Base-by-base conservation (phyloP, 2,888 invertebrate genomes). In the Dexiosoma caninum region DNA sequence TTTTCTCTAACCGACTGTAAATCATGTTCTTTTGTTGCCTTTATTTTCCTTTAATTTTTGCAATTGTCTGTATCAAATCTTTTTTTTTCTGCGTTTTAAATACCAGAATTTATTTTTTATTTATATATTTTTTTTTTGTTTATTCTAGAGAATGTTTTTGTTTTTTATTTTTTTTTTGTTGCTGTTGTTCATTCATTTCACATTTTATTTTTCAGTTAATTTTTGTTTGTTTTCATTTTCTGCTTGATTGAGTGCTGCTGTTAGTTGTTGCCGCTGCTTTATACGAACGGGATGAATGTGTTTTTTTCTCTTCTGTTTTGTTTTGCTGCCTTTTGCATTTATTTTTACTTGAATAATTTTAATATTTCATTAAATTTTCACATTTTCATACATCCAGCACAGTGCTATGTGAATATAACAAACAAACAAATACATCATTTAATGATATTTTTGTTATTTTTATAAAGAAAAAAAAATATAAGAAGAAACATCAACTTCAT, bases 181-280 rank as follows among this genome's bases (percentile, higher is more conserved):
- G n/a, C n/a, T n/a, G n/a, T n/a, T n/a, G 44, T 64, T 75, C 55
- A 57, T 66, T 75, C 57, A 66, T 66, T 75, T 75, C 57, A 49
- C 32, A 62, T 72, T 72, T 32, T 62, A 14, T 62, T 71, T 66
- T 75, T 62, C 64, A 67, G 80, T 81, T 72, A 69, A 74, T 77
- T 77, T 72, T 77, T 81, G 77, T 83, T 83, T 83, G 78, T 83
- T 83, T 83, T 83, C 75, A 83, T 83, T 83, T 83, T 78, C 75
- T 78, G 78, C 82, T 80, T 83, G 83, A 83, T 83, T 83, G 83
- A 83, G 79, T 78, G 72, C 70, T 71, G 69, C 75, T 81, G 62
- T 81, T 78, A 72, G 74, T 70, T 81, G 74, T 69, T 77, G 74
- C 80, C 77, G 71, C 69, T 67, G 62, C 40, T 67, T 44, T 44